These are phyloP conservation scores for Pseudocheirus occidentalis DNA, from an alignment of 2,797 vertebrate species.

Conservation along the genomic window DNA sequence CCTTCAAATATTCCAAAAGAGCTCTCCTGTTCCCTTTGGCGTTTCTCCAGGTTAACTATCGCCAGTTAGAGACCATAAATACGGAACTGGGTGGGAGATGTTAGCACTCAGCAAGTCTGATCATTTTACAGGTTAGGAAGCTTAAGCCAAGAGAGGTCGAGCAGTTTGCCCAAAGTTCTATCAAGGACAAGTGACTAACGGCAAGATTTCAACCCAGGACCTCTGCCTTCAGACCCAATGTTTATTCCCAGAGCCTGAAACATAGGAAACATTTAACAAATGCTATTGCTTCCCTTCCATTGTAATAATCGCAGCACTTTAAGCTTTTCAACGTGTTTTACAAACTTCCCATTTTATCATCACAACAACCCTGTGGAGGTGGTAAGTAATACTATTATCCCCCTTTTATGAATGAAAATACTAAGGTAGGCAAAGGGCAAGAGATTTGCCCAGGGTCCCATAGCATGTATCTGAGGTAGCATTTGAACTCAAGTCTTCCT, in stretches of 20 bases:
- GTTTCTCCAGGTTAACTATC: background rate
- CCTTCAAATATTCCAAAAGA: background rate
- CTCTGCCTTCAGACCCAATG: background rate
- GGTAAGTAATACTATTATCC: background rate
- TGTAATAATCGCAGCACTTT: background rate
- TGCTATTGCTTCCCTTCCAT: background rate
- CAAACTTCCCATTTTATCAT: background rate
- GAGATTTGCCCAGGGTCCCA: background rate
- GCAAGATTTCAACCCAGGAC: background rate
- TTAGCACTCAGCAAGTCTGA: background rate
- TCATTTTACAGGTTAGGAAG: background rate
- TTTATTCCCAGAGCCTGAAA: background rate
- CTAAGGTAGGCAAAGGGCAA: background rate
- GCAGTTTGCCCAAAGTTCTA: background rate
- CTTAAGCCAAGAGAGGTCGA: background rate
- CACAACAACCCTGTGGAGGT: background rate
- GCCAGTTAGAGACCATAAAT: background rate
- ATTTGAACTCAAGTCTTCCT: background rate
- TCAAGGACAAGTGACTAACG: background rate
- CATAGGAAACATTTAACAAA: background rate
- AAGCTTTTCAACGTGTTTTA: background rate
- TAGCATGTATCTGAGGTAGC: background rate
- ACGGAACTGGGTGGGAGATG: background rate
- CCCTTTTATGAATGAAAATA: background rate
- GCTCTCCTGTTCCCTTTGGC: background rate